phyloP scores from a whole-genome alignment of 1,140 invertebrate species.

The Piezodorus guildinii region DNA sequence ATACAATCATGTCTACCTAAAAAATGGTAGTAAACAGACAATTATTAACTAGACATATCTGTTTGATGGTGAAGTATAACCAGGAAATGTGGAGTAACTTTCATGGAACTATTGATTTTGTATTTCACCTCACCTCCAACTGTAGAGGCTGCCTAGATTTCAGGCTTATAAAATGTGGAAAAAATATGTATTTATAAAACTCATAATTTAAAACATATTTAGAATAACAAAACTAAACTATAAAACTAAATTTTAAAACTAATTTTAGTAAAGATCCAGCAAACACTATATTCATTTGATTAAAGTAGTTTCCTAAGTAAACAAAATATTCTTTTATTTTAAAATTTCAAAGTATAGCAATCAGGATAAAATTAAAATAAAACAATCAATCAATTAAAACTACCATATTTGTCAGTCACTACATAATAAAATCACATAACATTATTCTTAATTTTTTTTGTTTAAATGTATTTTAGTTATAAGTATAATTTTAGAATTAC shows the following conservation, averaged over 20 bases:
- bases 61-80: background rate
- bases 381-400: too few relatives aligned
- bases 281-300: background rate
- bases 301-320: too few relatives aligned
- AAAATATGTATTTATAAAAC: background rate
- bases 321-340: too few relatives aligned
- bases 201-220: background rate
- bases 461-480: too few relatives aligned
- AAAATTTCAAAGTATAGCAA: too few relatives aligned
- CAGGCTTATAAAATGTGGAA: background rate
- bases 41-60: background rate
- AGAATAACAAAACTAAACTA: background rate
- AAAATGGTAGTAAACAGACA: background rate
- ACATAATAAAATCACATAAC: too few relatives aligned
- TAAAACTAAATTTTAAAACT: background rate
- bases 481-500: too few relatives aligned
- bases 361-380: too few relatives aligned
- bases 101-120: constrained; percentile 5
- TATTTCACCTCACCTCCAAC: background rate
- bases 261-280: background rate
- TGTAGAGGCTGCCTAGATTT: background rate
- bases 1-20: background rate
- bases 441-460: too few relatives aligned
- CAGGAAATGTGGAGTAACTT: too few relatives aligned
- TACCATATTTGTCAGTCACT: too few relatives aligned